These are phyloP conservation scores for Dorcus parallelipipedus DNA, from an alignment of 2,888 invertebrate genomes.

Conservation along the genomic window DNA sequence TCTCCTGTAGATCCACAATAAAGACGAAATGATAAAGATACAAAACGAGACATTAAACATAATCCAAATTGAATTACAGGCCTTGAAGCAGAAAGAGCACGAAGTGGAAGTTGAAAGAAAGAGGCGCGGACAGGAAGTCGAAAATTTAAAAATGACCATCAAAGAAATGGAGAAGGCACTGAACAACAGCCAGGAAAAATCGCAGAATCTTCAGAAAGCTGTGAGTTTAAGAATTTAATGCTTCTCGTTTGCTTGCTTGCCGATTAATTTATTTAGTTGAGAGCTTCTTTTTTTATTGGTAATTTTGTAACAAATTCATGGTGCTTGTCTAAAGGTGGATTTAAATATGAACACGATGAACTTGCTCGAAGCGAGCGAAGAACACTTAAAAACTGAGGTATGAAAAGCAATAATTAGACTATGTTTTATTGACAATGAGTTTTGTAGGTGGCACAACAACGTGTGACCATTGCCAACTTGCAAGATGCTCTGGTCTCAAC, in stretches of 20 bases:
- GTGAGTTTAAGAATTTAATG: conserved; percentile 32
- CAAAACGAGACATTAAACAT: conserved; percentile 31
- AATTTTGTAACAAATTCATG: too few species aligned
- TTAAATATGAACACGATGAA: conserved; percentile 42
- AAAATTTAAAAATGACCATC: conserved; percentile 37
- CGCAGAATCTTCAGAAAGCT: conserved; percentile 41
- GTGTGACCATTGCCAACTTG: conserved; percentile 40
- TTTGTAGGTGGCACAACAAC: conserved; percentile 42
- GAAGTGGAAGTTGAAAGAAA: conserved; percentile 31
- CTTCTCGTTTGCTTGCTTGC: not conserved
- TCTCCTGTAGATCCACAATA: conserved; percentile 25
- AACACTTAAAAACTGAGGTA: conserved; percentile 42
- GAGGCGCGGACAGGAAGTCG: conserved; percentile 33
- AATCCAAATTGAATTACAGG: conserved; percentile 32
- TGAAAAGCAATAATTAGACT: not conserved
- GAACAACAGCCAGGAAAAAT: conserved; percentile 35
- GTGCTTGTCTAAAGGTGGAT: conserved; percentile 35
- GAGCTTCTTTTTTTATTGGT: too few species aligned
- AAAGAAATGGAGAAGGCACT: conserved; percentile 36
- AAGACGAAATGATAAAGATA: conserved; percentile 32
- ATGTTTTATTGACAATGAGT: not conserved
- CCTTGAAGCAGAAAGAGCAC: conserved; percentile 24
- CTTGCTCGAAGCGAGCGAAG: conserved; percentile 40
- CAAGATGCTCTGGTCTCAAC: conserved; percentile 42
- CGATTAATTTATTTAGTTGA: not conserved